A percentile compares a stretch with the other conserved stretches of the same genome.
phyloP scores from a whole-genome alignment of 2,888 invertebrate species.

The Dermolepida albohirtum region DNA sequence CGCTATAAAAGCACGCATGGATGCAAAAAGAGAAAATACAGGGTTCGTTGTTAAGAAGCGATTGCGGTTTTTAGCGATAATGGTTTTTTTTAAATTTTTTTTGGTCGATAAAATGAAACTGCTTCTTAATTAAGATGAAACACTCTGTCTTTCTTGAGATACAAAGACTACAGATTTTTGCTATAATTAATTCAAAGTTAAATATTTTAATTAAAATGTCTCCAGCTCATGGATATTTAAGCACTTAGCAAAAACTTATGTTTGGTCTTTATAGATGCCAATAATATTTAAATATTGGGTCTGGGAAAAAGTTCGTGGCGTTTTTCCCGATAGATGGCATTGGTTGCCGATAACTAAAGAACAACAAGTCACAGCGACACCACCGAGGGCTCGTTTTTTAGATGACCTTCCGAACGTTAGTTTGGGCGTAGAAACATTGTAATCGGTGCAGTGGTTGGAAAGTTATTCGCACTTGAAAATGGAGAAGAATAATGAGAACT shows the following conservation, averaged over 20 bases:
- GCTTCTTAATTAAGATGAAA: slow-evolving; percentile 22
- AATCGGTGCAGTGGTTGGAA: no score
- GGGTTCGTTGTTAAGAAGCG: background rate
- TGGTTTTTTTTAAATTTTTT: slow-evolving; percentile 9
- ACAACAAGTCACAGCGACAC: no score
- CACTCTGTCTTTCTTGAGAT: background rate
- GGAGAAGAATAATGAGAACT: no score
- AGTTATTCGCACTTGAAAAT: no score
- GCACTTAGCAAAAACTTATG: background rate
- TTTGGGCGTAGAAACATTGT: no score
- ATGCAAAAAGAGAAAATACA: slow-evolving; percentile 10
- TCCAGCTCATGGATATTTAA: background rate
- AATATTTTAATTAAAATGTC: background rate
- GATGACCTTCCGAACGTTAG: no score
- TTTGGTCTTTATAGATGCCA: no score
- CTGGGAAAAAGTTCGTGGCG: no score
- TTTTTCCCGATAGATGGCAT: no score
- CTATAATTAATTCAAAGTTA: background rate
- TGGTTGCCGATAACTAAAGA: no score
- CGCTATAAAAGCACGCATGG: slow-evolving; percentile 15
- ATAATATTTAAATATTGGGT: no score
- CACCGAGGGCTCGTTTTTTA: no score
- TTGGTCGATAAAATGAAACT: slow-evolving; percentile 2
- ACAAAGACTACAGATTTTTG: background rate
- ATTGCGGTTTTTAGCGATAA: slow-evolving; percentile 10